Base-by-base conservation (phyloP, 53 echinoderm and acorn worm genomes). In the Paracentrotus lividus region DNA sequence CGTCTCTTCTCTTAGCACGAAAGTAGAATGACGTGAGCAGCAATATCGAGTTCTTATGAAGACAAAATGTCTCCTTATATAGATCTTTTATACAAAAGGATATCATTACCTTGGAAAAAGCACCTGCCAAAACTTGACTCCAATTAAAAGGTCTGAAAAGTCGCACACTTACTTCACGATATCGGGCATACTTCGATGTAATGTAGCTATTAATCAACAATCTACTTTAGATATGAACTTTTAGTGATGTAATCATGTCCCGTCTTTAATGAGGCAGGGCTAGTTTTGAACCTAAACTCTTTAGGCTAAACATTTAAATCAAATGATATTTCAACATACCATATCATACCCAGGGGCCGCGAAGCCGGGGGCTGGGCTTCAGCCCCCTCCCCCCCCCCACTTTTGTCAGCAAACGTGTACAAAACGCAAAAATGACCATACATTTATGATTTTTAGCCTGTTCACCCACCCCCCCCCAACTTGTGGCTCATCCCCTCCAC, bases 101-200 rank as follows among this genome's bases (percentile, higher is more conserved):
- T 86, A 55, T 86, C 86, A 49, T 56, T 86, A 21, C 81, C 81
- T 81, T 81, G 44, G 81, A 47, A 81, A 81, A 81, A 81, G n/a
- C 81, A 81, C 81, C 81, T 81, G 81, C 81, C 81, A 45, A 42
- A 45, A 47, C 81, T 81, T 81, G 81, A 81, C 81, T 81, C 47
- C 81, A 24, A 47, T 81, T 81, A n/a, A 81, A 47, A 81, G 44
- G 26, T 47, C 2, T 15, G 24, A 81, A n/a, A 81, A 26, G 38
- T 33, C 47, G 21, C 26, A 4, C 47, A 26, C 9, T 38, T 6
- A 26, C 9, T 38, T 6, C 72, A 18, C 38, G 21, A 40, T 23
- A 47, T 47, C 81, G 27, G 9, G 20, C 18, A 8, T 23, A 9
- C n/a, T 27, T 81, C 2, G 5, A n/a, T 81, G 18, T 81, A 81